Percentiles rank a stretch among this genome's conserved stretches.
phyloP scores from a whole-genome alignment of 92 coral and sea anemone genomes.

The Siderastrea radians region DNA sequence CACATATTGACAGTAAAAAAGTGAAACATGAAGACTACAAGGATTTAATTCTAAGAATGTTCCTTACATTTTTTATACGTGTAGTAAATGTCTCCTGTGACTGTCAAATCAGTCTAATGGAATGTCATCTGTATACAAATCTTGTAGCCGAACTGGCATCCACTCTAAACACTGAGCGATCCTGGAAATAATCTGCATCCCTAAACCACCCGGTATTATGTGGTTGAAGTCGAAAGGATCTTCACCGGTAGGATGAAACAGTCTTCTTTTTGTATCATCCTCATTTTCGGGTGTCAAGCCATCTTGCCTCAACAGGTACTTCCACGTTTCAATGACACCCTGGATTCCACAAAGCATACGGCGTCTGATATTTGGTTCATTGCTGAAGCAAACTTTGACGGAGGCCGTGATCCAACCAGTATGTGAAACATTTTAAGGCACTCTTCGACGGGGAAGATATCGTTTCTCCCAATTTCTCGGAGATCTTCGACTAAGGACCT shows the following conservation, averaged over 20 bases:
- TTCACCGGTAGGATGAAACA: background rate
- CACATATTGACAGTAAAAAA: too few species aligned
- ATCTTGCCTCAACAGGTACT: background rate
- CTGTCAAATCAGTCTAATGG: background rate
- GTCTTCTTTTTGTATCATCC: background rate
- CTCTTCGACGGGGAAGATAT: background rate
- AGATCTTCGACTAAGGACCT: background rate
- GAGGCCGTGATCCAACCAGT: background rate
- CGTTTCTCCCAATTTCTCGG: background rate
- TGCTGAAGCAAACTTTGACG: background rate
- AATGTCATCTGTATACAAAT: background rate
- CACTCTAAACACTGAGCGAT: background rate
- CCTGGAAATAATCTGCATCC: background rate
- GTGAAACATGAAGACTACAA: too few species aligned
- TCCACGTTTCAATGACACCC: background rate
- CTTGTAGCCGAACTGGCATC: background rate
- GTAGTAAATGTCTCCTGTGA: too few species aligned
- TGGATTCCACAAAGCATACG: background rate
- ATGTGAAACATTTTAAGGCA: background rate
- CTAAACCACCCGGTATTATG: background rate
- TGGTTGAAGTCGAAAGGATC: conserved; percentile 4
- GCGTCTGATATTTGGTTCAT: background rate
- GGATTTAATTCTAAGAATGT: too few species aligned
- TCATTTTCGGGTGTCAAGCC: conserved; percentile 3
- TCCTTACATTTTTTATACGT: too few species aligned